Evolutionary conservation across 2,797 vertebrate species (phyloP).

Genomic region (Phataginus tetradactyla): DNA sequence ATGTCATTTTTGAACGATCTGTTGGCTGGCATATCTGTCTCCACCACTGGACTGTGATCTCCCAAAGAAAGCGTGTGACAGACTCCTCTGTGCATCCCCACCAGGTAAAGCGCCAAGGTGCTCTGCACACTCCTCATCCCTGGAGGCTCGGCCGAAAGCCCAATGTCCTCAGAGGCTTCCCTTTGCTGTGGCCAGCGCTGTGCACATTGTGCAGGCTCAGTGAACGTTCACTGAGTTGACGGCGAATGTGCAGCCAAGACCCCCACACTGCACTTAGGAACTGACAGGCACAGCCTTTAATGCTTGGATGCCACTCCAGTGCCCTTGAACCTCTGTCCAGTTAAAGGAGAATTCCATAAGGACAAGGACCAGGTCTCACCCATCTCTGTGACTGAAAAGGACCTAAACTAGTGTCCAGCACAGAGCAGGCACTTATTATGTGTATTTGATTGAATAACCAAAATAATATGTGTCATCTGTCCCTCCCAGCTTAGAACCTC

Average conservation of each 20-base stretch:
- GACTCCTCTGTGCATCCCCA: not conserved
- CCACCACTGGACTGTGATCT: not conserved
- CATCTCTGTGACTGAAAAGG: not conserved
- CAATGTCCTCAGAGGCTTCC: not conserved
- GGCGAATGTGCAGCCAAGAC: not conserved
- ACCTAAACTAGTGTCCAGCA: not conserved
- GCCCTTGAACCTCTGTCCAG: not conserved
- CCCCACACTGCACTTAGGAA: not conserved
- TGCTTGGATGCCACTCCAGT: not conserved
- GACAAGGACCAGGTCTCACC: not conserved
- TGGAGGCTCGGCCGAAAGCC: not conserved
- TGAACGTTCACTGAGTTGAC: not conserved
- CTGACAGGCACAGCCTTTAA: not conserved
- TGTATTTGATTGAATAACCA: conserved; percentile 2
- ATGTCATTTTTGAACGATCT: not conserved
- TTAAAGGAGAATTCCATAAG: not conserved
- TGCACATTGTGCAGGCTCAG: not conserved
- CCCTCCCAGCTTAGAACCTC: not conserved
- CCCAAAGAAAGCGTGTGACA: not conserved
- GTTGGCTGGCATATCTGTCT: not conserved
- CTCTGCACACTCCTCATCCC: not conserved
- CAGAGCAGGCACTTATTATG: not conserved
- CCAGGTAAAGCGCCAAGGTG: not conserved
- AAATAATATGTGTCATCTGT: not conserved
- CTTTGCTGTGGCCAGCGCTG: not conserved